Evolutionary conservation across 2,888 invertebrate species (phyloP), one percentile per base, ranked within the genome.

Genomic region (Spisula solida): DNA sequence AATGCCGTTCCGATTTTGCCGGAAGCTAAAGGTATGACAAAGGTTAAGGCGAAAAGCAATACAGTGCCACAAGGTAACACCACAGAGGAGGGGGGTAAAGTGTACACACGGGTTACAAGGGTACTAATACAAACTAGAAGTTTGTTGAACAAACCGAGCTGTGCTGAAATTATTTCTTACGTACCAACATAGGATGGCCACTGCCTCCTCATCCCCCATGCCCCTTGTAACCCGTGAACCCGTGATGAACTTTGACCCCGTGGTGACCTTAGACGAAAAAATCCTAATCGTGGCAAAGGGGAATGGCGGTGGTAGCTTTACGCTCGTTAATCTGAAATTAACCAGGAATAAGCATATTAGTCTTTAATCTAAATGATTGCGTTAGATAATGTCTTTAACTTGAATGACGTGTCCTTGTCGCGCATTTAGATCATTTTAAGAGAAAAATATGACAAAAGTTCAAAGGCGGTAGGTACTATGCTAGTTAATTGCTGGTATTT

Each of bases 141-240:
- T 41, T 41, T 41, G 41, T 8, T 70, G 25, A 83, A 47, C 60
- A 83, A 25, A 83, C 70, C 48, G 10, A 4, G 29, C 41, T 2
- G 70, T 47, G 70, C 47, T 83, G 70, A 55, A 55, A 41, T 29
- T 78, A 48, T 41, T 55, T 41, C 10, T 84, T 84, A 84, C 92
- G 87, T 92, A 92, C 92, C 92, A 92, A 90, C 92, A 92, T 34
- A 92, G 83, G 47, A 92, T 89, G 86, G 90, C 92, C 56, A 92
- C 90, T 20, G 92, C 85, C 85, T 90, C 89, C 81, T 92, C 88
- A 87, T 92, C 92, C 90, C 92, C 92, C 92, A 92, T 92, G 25
- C 88, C 92, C 92, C 90, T 88, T 84, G 90, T 80, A 81, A 85
- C 92, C 92, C 89, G 85, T 60, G 90, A 87, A 87, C 90, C 90